These are phyloP conservation scores for Motacilla alba DNA, from an alignment of 2,113 vertebrate genomes.

Conservation along the genomic window DNA sequence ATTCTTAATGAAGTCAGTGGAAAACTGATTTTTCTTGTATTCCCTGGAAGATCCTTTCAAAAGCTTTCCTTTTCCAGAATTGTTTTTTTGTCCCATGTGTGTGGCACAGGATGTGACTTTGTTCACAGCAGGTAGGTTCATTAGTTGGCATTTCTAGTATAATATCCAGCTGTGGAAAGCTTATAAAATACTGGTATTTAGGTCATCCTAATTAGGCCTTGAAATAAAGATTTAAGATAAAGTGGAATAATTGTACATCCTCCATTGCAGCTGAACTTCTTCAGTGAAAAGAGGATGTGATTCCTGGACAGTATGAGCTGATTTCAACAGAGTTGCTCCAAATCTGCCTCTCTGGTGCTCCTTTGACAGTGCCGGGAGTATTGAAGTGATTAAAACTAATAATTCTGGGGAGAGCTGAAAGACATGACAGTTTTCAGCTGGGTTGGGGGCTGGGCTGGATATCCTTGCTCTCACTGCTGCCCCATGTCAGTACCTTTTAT, in stretches of 20 bases:
- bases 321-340: neutral
- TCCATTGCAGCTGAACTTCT: neutral
- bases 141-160: slow-evolving; percentile 2
- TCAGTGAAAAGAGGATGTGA: neutral
- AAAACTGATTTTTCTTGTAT: slow-evolving; percentile 14
- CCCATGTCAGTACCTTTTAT: neutral
- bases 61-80: neutral
- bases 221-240: slow-evolving; percentile 9
- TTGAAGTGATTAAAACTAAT: neutral
- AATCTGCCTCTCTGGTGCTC: fast-evolving
- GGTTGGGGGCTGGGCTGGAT: neutral
- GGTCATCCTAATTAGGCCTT: slow-evolving; percentile 45
- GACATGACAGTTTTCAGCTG: neutral
- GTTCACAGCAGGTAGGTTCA: slow-evolving; percentile 25
- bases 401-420: neutral
- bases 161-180: slow-evolving; percentile 39
- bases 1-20: neutral
- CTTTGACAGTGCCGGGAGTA: neutral
- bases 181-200: slow-evolving; percentile 34
- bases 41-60: neutral
- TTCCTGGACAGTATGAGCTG: neutral
- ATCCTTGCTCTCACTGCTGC: neutral
- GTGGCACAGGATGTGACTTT: slow-evolving; percentile 7
- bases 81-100: neutral
- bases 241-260: neutral